phyloP scores from a whole-genome alignment of 2,888 invertebrate species.

The Argynnis bischoffii region DNA sequence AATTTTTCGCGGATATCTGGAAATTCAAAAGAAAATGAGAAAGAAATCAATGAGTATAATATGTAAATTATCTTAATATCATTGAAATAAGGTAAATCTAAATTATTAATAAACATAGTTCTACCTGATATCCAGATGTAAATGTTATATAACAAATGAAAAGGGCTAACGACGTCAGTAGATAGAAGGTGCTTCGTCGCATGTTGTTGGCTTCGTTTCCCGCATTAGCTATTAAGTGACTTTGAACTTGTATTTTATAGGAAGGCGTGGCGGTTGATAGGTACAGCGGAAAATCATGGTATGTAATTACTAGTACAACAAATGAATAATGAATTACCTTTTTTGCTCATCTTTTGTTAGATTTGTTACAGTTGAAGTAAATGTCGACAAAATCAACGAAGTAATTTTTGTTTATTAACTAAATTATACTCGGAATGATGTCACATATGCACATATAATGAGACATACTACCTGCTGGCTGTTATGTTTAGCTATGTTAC shows the following conservation, averaged over 20 bases:
- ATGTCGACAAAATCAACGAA: not conserved
- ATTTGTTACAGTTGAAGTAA: conserved; percentile 22
- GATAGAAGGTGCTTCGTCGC: conserved; percentile 53
- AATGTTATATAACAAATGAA: conserved; percentile 46
- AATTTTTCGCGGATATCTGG: conserved; percentile 48
- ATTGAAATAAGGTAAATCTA: not conserved
- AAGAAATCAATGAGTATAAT: not conserved
- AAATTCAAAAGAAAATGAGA: conserved; percentile 37
- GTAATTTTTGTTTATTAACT: conserved; percentile 9
- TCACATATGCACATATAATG: not conserved
- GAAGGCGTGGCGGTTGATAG: conserved; percentile 67
- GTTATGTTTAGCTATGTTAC: too few relatives aligned
- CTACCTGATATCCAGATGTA: conserved; percentile 60
- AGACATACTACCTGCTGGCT: too few relatives aligned
- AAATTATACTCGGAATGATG: conserved; percentile 7
- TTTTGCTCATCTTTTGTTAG: conserved; percentile 31
- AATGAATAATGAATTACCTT: conserved; percentile 31
- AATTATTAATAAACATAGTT: not conserved
- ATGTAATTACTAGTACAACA: conserved; percentile 49
- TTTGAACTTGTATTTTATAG: conserved; percentile 78
- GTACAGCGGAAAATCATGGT: conserved; percentile 65
- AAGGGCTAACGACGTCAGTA: conserved; percentile 49
- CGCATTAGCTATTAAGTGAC: conserved; percentile 65
- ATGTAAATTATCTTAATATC: not conserved
- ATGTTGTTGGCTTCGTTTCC: conserved; percentile 57